phyloP scores from a whole-genome alignment of 2,888 invertebrate species.

The Criorhina ranunculi region DNA sequence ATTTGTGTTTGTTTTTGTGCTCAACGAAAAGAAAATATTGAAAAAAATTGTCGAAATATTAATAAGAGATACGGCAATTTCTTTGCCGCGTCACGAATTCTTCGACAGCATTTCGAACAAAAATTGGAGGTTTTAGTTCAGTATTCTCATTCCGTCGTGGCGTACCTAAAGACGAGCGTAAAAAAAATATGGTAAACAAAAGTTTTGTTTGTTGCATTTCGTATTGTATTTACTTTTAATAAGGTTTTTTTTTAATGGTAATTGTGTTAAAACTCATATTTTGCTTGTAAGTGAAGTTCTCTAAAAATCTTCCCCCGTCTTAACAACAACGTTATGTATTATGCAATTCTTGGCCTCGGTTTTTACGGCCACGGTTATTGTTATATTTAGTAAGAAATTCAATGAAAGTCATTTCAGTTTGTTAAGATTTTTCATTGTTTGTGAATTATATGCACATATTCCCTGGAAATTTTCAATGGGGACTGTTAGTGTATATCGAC shows the following conservation, averaged over 20 bases:
- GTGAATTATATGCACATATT: slow-evolving; percentile 9
- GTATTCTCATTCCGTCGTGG: slow-evolving; percentile 83
- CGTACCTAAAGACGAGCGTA: slow-evolving; percentile 81
- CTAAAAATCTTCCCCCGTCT: slow-evolving; percentile 17
- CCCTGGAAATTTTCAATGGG: slow-evolving; percentile 56
- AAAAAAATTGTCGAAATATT: slow-evolving; percentile 62
- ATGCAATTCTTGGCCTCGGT: slow-evolving; percentile 65
- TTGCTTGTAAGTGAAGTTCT: slow-evolving; percentile 4
- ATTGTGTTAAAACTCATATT: background rate
- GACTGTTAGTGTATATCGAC: slow-evolving; percentile 47
- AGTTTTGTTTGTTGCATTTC: slow-evolving; percentile 53
- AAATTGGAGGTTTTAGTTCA: slow-evolving; percentile 83
- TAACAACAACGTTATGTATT: slow-evolving; percentile 30
- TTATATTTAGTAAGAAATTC: slow-evolving; percentile 14
- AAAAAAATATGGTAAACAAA: slow-evolving; percentile 82
- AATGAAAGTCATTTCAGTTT: slow-evolving; percentile 7
- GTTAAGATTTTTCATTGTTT: slow-evolving; percentile 10
- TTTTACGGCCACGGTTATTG: slow-evolving; percentile 53
- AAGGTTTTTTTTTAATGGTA: slow-evolving; percentile 16
- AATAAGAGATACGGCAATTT: slow-evolving; percentile 56
- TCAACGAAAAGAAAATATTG: slow-evolving; percentile 50
- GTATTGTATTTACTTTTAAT: slow-evolving; percentile 22
- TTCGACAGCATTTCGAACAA: slow-evolving; percentile 66
- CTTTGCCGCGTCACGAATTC: slow-evolving; percentile 21
- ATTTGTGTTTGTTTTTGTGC: slow-evolving; percentile 49